Percentiles rank a stretch among this genome's conserved stretches.
These are phyloP conservation scores for Tyrannus savana DNA, from an alignment of 2,113 vertebrate species.

Conservation along the genomic window DNA sequence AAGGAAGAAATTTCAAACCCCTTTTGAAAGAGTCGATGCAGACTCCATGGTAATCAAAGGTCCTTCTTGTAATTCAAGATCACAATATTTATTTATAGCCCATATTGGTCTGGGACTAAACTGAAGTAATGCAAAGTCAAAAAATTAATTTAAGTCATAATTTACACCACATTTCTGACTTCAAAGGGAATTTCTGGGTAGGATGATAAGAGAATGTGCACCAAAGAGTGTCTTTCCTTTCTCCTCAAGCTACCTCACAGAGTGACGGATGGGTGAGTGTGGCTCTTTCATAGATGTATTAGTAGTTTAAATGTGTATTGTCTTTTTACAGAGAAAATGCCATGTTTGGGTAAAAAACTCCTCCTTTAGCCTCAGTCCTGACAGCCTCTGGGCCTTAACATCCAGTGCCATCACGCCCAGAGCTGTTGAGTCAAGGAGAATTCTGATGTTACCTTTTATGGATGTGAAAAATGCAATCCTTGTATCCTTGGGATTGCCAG, in stretches of 20 bases:
- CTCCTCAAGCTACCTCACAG: neutral
- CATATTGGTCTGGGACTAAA: neutral
- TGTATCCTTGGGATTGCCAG: neutral
- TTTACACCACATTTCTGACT: neutral
- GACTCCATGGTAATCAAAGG: neutral
- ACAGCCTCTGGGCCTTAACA: neutral
- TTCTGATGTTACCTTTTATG: slow-evolving; percentile 21
- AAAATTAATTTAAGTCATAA: neutral
- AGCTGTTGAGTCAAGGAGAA: neutral
- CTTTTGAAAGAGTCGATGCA: neutral
- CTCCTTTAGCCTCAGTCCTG: neutral
- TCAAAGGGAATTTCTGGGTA: neutral
- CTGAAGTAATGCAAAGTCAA: neutral
- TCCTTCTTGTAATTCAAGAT: slow-evolving; percentile 22
- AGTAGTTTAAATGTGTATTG: neutral
- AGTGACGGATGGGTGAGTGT: neutral
- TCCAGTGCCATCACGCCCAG: neutral
- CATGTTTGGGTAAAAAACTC: neutral
- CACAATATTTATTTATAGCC: neutral
- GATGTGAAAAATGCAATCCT: neutral
- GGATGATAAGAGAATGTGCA: neutral
- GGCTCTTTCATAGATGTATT: neutral
- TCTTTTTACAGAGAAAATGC: slow-evolving; percentile 3
- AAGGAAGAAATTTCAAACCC: slow-evolving; percentile 35
- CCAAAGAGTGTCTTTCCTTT: neutral